These are phyloP conservation scores for Vulpes vulpes DNA, from an alignment of 2,113 vertebrate genomes.

Conservation along the genomic window DNA sequence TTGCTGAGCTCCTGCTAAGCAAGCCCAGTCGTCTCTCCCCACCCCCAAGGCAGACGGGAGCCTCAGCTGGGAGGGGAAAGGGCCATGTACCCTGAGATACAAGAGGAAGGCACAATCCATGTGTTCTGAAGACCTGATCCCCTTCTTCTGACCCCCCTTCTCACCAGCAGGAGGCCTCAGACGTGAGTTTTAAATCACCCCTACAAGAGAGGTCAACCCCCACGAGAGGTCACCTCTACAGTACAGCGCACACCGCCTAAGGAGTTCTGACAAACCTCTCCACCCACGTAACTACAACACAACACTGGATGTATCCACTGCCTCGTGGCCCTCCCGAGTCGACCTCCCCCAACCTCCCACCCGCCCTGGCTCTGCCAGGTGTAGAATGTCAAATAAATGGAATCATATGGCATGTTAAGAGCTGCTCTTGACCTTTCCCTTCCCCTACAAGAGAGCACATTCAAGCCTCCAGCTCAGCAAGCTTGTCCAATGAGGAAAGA, in stretches of 20 bases:
- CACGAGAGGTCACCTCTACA: accelerated
- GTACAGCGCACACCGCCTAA: neutral
- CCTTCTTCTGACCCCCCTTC: neutral
- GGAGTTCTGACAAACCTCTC: neutral
- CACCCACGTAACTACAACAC: neutral
- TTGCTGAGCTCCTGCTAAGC: neutral
- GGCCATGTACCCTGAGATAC: too few relatives aligned
- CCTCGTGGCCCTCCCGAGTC: neutral
- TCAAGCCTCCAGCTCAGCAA: neutral
- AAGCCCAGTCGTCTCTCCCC: too few relatives aligned
- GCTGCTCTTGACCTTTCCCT: neutral
- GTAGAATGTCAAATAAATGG: neutral
- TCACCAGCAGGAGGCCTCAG: neutral
- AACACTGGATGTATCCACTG: neutral
- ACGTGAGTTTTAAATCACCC: neutral
- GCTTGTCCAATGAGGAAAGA: neutral
- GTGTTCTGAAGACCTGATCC: accelerated
- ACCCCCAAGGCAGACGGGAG: neutral
- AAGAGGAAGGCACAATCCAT: neutral
- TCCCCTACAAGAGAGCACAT: neutral
- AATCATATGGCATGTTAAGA: accelerated
- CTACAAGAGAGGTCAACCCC: too few relatives aligned
- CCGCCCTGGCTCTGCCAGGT: neutral
- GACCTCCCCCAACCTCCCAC: neutral
- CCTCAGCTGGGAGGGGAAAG: neutral